phyloP scores from a whole-genome alignment of 37 sponge, comb jelly and placozoan genomes.

The Eunapius fragilis region DNA sequence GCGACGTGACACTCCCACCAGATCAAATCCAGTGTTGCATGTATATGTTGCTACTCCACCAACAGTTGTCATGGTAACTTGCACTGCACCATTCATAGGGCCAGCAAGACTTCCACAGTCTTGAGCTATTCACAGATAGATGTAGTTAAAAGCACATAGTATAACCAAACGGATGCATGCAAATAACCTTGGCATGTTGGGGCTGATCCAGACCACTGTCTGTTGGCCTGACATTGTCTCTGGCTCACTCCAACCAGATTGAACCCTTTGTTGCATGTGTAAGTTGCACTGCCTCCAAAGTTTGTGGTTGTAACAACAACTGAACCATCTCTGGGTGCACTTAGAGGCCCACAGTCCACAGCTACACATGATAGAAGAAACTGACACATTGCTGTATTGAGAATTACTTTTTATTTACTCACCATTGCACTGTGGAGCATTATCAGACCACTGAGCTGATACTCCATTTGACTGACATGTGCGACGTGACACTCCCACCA shows the following conservation, averaged over 20 bases:
- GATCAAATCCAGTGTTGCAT: constrained; percentile 43
- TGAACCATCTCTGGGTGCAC: constrained; percentile 27
- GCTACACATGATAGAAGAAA: background rate
- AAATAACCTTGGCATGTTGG: constrained; percentile 48
- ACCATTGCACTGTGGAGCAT: constrained; percentile 44
- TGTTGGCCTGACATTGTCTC: constrained; percentile 45
- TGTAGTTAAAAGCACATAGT: background rate
- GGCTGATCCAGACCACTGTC: constrained; percentile 46
- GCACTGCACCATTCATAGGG: constrained; percentile 40
- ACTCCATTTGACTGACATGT: constrained; percentile 44
- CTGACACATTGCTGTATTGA: too few relatives aligned
- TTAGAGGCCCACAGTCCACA: constrained; percentile 28
- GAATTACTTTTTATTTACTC: background rate
- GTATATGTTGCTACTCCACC: constrained; percentile 27
- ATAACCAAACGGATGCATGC: background rate
- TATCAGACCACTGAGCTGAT: constrained; percentile 17
- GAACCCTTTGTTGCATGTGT: constrained; percentile 54
- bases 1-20: constrained; percentile 38
- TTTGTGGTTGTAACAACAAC: background rate
- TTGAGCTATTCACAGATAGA: constrained; percentile 17
- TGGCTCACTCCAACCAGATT: constrained; percentile 25
- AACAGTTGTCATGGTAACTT: background rate
- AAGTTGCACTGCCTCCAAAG: constrained; percentile 33
- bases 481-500: constrained; percentile 39
- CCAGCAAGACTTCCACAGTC: constrained; percentile 23